phyloP scores from a whole-genome alignment of 2,113 vertebrate genomes.

The Ifrita kowaldi region DNA sequence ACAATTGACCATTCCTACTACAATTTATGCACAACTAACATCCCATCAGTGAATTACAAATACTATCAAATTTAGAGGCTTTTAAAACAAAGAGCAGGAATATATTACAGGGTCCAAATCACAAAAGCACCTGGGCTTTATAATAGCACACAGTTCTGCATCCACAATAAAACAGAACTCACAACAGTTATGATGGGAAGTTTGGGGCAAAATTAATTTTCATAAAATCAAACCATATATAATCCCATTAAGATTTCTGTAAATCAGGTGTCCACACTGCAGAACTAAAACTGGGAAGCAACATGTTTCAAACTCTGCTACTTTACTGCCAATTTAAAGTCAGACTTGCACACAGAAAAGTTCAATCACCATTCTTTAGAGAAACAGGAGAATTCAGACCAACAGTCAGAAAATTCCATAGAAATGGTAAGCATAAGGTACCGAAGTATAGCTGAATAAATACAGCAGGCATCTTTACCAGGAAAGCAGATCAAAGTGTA shows the following conservation, averaged over 20 bases:
- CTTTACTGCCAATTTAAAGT: neutral
- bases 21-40: neutral
- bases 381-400: neutral
- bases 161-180: neutral
- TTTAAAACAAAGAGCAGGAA: neutral
- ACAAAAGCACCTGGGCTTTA: neutral
- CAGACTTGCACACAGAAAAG: neutral
- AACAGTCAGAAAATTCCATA: neutral
- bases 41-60: neutral
- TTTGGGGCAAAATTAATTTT: neutral
- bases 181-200: neutral
- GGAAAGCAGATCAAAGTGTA: neutral
- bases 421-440: neutral
- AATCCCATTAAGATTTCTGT: neutral
- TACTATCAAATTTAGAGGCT: neutral
- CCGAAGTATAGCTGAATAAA: neutral
- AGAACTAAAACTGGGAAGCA: neutral
- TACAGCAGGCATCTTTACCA: neutral
- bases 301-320: neutral
- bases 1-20: neutral
- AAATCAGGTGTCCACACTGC: neutral
- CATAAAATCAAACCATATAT: neutral
- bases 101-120: neutral
- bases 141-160: neutral
- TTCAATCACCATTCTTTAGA: neutral